These are phyloP conservation scores for Lasioglossum lativentre DNA, from an alignment of 2,888 invertebrate species.

Conservation along the genomic window DNA sequence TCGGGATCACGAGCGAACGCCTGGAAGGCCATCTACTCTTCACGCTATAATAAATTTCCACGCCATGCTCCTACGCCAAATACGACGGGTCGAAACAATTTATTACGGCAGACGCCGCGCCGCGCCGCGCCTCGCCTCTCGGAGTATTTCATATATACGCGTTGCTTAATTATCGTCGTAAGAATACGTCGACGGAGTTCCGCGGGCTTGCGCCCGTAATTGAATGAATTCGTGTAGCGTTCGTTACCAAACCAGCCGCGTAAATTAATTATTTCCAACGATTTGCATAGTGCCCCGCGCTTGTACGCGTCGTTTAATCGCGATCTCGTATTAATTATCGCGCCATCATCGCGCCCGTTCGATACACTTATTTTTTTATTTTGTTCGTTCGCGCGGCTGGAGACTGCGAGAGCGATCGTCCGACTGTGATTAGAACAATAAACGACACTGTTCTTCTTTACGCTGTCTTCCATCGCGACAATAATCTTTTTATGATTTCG, in stretches of 20 bases:
- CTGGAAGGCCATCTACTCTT: conserved; percentile 27
- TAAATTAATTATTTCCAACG: conserved; percentile 39
- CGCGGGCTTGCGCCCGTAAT: conserved; percentile 10
- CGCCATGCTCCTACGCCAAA: conserved; percentile 49
- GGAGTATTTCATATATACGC: conserved; percentile 7
- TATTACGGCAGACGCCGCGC: conserved; percentile 6
- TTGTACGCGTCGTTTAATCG: conserved; percentile 16
- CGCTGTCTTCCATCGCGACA: not conserved
- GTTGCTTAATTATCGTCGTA: conserved; percentile 18
- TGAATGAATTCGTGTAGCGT: conserved; percentile 40
- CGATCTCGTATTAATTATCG: conserved; percentile 44
- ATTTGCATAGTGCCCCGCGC: conserved; percentile 31
- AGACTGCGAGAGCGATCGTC: not conserved
- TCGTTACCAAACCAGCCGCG: conserved; percentile 21
- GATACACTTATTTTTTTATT: conserved; percentile 1
- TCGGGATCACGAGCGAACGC: conserved; percentile 46
- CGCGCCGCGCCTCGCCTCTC: not conserved
- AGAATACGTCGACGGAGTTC: conserved; percentile 35
- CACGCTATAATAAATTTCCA: conserved; percentile 52
- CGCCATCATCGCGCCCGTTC: conserved; percentile 14
- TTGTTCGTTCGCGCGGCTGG: not conserved
- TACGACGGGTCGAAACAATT: conserved; percentile 23
- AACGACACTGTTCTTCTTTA: not conserved
- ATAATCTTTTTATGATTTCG: not conserved
- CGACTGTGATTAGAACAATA: not conserved